A percentile compares a stretch with the other conserved stretches of the same genome.
Conservation (phyloP, 2,113 vertebrate genomes). For the Geococcyx californianus region DNA sequence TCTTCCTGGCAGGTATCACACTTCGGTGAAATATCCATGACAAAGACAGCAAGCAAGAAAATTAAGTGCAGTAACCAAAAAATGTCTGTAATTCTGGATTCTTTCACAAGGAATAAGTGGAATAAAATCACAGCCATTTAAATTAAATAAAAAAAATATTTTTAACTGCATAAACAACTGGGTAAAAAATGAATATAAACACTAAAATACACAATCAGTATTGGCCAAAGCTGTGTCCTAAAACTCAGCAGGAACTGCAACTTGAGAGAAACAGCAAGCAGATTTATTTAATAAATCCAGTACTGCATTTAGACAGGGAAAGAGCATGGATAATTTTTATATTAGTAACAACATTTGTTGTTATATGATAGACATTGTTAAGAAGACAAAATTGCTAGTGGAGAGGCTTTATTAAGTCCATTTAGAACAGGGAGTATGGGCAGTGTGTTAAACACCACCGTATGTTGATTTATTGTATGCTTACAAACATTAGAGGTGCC, state of each 20-base stretch:
- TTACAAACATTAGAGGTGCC: not conserved
- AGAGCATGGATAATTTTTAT: not conserved
- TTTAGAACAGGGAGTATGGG: not conserved
- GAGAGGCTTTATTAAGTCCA: not conserved
- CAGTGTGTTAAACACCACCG: not conserved
- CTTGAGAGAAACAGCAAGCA: not conserved
- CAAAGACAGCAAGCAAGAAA: slow-evolving; percentile 1
- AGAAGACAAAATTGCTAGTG: not conserved
- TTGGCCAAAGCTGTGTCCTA: not conserved
- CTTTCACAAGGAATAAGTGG: not conserved
- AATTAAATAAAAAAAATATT: not conserved
- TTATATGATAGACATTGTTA: not conserved
- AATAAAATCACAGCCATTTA: not conserved
- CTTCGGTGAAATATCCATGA: slow-evolving; percentile 26
- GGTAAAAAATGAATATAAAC: not conserved
- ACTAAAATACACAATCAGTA: not conserved
- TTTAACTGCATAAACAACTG: not conserved
- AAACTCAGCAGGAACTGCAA: not conserved
- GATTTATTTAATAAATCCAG: not conserved
- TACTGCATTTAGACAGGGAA: not conserved
- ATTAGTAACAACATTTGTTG: not conserved
- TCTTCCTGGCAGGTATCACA: slow-evolving; percentile 32
- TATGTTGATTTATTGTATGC: not conserved
- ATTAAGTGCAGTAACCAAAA: not conserved
- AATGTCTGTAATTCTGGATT: not conserved